Conservation (phyloP, 2,797 vertebrate genomes). For the Parauchenoglanis ngamensis region DNA sequence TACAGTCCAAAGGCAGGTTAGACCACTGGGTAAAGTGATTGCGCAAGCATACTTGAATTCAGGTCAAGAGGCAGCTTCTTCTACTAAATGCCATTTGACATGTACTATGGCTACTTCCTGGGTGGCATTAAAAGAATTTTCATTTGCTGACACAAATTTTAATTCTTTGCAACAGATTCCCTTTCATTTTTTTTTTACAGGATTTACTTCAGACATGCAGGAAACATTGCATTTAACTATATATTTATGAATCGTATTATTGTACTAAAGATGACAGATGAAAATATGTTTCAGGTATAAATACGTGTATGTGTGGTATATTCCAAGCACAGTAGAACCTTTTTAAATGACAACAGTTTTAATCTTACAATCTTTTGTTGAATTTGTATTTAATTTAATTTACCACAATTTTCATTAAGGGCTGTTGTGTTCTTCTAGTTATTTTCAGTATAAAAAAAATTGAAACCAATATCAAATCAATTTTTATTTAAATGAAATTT, state of each 20-base stretch:
- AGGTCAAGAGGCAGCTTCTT: background rate
- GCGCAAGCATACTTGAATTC: background rate
- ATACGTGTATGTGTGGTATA: background rate
- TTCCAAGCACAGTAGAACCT: background rate
- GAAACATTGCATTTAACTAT: background rate
- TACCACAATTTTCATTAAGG: background rate
- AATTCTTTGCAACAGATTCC: background rate
- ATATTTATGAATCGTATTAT: background rate
- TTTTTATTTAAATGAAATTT: too few relatives aligned
- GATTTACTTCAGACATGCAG: background rate
- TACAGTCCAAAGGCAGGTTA: background rate
- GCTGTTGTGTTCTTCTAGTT: background rate
- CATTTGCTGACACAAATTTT: background rate
- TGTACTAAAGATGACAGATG: background rate
- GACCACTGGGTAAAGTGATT: background rate
- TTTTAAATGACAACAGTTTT: background rate
- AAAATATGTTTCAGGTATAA: background rate
- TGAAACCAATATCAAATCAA: too few relatives aligned
- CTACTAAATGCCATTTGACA: background rate
- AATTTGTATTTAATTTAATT: background rate
- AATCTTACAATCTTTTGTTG: background rate
- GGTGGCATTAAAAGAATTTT: background rate
- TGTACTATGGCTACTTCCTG: background rate
- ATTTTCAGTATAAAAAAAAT: background rate
- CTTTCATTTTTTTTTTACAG: background rate